Conservation (phyloP, 2,888 invertebrate genomes). For the Pristionchus maxplancki region DNA sequence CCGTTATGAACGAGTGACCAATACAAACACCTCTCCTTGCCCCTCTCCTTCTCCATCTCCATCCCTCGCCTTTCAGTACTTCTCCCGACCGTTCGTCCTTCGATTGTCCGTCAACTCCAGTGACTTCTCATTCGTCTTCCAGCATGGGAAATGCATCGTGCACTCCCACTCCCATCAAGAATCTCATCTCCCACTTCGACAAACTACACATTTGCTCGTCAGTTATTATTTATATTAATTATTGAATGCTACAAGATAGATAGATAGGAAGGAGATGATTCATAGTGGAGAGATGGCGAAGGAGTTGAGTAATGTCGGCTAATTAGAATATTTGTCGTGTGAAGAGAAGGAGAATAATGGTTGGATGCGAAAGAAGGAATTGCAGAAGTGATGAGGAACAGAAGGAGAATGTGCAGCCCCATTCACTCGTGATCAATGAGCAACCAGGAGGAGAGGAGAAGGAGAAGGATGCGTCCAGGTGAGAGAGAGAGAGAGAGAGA, state of each 20-base stretch:
- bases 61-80: too few species aligned
- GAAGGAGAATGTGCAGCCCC: conserved; percentile 50
- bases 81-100: background rate
- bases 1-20: background rate
- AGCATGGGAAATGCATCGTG: conserved; percentile 26
- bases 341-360: background rate
- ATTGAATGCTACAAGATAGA: too few species aligned
- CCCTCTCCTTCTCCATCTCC: too few species aligned
- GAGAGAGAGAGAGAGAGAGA: too few species aligned
- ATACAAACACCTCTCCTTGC: background rate
- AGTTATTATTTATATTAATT: background rate
- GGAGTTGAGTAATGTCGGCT: background rate
- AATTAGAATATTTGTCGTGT: background rate
- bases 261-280: background rate
- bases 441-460: conserved; percentile 39
- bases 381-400: conserved; percentile 39
- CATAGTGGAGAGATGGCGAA: background rate
- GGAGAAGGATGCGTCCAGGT: conserved; percentile 33
- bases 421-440: conserved; percentile 46
- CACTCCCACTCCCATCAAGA: conserved; percentile 50
- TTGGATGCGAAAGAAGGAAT: background rate
- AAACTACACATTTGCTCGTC: conserved; percentile 35
- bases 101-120: conserved; percentile 2
- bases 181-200: conserved; percentile 47
- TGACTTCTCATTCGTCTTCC: background rate